Base-by-base conservation (phyloP, 2,888 invertebrate species). In the Rhamnusium bicolor region DNA sequence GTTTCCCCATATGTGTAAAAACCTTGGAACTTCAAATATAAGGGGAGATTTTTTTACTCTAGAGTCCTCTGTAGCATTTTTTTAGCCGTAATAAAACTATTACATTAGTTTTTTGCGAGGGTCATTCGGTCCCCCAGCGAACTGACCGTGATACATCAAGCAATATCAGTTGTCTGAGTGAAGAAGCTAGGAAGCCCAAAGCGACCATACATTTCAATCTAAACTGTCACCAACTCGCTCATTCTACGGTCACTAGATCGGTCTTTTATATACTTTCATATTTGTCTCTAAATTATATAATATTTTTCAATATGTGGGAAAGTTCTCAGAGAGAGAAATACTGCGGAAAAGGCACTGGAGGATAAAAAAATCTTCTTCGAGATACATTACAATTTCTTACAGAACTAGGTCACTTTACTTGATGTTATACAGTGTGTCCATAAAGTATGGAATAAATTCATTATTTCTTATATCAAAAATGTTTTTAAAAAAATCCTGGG, bases 131-230 rank as follows among this genome's bases (percentile, higher is more conserved):
- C 86, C 87, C 87, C 80, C 83, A 86, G 84, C 86, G 85, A 82
- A 87, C 85, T 87, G 87, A 87, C 88, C 87, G 88, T 87, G 88
- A 88, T 88, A 88, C 87, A 88, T 88, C 88, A 88, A 88, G 87
- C 85, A 88, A 87, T 87, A 88, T 88, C 88, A 87, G 87, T 86
- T 87, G 87, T 87, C 87, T 86, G 81, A 82, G 80, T 80, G 85
- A 85, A 86, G 86, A 85, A 83, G 85, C 85, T 84, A 83, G 76
- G 82, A 82, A 83, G 85, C 86, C 86, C 86, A 82, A 69, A 80
- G 83, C 84, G 85, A 81, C 87, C 86, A 88, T 88, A 87, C 87
- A 86, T 88, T 88, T 88, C 88, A 88, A 88, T 88, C 84, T 85
- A 75, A 84, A 83, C 84, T 87, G 88, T 88, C 88, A 87, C 85